These are phyloP conservation scores for Hassar affinis DNA, from an alignment of 2,113 vertebrate genomes.

Conservation along the genomic window DNA sequence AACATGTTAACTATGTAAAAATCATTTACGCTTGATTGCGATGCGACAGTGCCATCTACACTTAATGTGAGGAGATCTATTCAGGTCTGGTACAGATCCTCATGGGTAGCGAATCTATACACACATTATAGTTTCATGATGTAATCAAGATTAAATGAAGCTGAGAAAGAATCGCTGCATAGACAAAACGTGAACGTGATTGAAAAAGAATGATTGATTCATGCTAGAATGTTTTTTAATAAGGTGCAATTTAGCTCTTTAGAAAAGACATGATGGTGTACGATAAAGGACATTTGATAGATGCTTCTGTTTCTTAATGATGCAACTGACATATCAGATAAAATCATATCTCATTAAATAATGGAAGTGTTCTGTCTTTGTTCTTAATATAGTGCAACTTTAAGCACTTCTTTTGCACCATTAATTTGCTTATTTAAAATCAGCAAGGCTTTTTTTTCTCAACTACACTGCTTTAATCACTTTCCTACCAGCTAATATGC, in stretches of 20 bases:
- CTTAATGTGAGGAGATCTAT: conserved; percentile 6
- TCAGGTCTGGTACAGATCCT: conserved; percentile 4
- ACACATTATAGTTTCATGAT: not conserved
- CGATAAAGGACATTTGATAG: not conserved
- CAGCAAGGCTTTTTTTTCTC: not conserved
- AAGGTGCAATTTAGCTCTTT: not conserved
- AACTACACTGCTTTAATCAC: not conserved
- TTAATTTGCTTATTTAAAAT: conserved; percentile 16
- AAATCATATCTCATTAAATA: conserved; percentile 1
- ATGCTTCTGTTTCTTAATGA: conserved; percentile 6
- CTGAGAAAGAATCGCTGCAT: not conserved
- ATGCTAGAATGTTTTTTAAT: conserved; percentile 1
- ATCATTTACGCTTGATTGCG: not conserved
- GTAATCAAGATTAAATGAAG: not conserved
- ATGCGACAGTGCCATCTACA: not conserved
- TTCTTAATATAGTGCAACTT: not conserved
- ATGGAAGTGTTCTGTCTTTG: not conserved
- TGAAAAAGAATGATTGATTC: not conserved
- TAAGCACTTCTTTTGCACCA: not conserved
- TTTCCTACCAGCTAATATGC: not conserved
- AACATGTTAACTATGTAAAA: conserved; percentile 44
- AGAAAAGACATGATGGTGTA: not conserved
- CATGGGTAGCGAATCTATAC: not conserved
- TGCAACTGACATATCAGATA: not conserved
- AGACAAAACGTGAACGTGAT: not conserved